Evolutionary conservation across 2,888 invertebrate genomes (phyloP).

Genomic region (Pecten maximus): DNA sequence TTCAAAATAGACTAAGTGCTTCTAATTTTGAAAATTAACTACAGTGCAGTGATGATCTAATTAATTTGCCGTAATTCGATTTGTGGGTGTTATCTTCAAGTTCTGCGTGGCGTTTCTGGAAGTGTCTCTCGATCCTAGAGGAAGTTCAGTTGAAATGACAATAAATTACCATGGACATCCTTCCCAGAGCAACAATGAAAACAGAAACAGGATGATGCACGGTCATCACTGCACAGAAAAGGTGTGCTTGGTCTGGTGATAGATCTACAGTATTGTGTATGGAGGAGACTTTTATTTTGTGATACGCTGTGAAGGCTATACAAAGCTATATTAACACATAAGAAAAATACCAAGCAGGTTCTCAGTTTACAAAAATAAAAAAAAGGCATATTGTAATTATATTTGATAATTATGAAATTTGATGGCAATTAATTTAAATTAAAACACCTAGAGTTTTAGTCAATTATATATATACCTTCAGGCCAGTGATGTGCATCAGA

Average conservation of each 20-base stretch:
- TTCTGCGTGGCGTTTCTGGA: background rate
- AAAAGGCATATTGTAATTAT: no score
- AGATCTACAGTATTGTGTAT: background rate
- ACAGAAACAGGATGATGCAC: background rate
- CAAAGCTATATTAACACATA: no score
- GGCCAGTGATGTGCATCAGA: no score
- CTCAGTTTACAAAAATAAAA: no score
- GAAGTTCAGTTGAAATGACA: background rate
- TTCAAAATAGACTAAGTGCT: constrained; percentile 17
- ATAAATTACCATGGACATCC: background rate
- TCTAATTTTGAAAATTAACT: constrained; percentile 30
- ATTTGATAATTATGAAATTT: no score
- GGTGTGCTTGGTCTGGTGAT: background rate
- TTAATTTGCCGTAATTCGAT: background rate
- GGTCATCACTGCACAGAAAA: background rate
- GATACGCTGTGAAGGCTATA: no score
- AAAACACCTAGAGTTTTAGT: no score
- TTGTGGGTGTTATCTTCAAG: background rate
- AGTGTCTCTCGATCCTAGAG: background rate
- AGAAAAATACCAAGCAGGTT: no score
- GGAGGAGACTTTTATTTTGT: background rate
- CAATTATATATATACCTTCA: no score
- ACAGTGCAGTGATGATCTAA: background rate
- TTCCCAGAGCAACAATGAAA: background rate
- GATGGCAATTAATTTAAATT: no score